A percentile compares a stretch with the other conserved stretches of the same genome.
Evolutionary conservation across 2,797 vertebrate species (phyloP).

Genomic region (Fratercula arctica): DNA sequence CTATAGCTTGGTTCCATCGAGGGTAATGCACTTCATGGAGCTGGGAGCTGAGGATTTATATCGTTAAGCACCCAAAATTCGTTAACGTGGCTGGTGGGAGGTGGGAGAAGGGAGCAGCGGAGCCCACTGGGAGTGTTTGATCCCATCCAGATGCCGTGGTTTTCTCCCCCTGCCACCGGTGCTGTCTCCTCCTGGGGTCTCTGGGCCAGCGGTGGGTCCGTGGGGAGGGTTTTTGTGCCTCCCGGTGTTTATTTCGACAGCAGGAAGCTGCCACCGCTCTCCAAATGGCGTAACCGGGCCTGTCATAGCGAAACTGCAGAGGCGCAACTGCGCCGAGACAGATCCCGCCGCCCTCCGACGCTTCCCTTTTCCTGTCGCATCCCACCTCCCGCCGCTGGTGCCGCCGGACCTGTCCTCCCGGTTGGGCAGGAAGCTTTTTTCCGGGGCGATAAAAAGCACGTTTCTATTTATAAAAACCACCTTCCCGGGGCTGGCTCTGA

Average conservation of each 20-base stretch:
- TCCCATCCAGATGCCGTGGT: not conserved
- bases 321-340: not conserved
- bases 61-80: not conserved
- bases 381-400: not conserved
- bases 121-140: too few relatives aligned
- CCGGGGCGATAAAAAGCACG: not conserved
- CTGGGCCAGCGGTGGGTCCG: not conserved
- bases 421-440: not conserved
- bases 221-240: not conserved
- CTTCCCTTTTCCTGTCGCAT: not conserved
- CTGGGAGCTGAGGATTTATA: not conserved
- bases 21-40: too few relatives aligned
- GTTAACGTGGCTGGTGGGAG: rapidly evolving
- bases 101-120: not conserved
- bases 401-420: not conserved
- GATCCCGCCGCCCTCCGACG: not conserved
- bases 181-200: too few relatives aligned
- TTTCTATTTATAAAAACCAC: not conserved
- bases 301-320: not conserved
- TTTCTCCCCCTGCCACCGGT: rapidly evolving
- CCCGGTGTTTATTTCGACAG: not conserved
- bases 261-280: not conserved
- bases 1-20: not conserved
- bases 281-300: too few relatives aligned
- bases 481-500: not conserved